A percentile compares a stretch with the other conserved stretches of the same genome.
Evolutionary conservation across 2,888 invertebrate genomes (phyloP).

Genomic region (Crioceris asparagi): DNA sequence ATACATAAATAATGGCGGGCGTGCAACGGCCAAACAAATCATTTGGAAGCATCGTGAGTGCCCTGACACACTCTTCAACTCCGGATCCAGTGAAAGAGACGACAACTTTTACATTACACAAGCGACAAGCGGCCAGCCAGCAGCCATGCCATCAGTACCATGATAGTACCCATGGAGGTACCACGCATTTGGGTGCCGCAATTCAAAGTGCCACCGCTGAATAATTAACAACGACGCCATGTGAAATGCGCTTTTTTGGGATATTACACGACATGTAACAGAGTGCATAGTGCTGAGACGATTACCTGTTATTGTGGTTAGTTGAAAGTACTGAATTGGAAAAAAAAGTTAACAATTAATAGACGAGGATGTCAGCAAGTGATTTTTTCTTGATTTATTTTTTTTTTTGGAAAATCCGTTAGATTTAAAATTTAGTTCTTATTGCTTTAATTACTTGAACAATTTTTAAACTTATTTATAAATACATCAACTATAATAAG

Average conservation of each 20-base stretch:
- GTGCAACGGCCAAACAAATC: slow-evolving; percentile 6
- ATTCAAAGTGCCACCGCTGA: slow-evolving; percentile 10
- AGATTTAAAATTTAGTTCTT: too few relatives aligned
- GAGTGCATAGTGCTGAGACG: slow-evolving; percentile 2
- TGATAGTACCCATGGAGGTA: slow-evolving; percentile 26
- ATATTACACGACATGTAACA: slow-evolving; percentile 4
- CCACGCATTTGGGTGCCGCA: too few relatives aligned
- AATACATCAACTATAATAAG: too few relatives aligned
- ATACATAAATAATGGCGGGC: too few relatives aligned
- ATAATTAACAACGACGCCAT: slow-evolving; percentile 1
- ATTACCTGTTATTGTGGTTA: too few relatives aligned
- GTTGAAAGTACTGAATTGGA: too few relatives aligned
- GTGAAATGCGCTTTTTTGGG: slow-evolving; percentile 16
- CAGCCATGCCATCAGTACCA: slow-evolving; percentile 23
- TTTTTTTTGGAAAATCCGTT: too few relatives aligned
- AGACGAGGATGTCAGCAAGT: too few relatives aligned
- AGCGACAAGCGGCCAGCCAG: slow-evolving; percentile 14
- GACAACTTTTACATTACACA: neutral
- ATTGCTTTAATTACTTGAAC: too few relatives aligned
- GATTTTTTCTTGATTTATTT: too few relatives aligned
- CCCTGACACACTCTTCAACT: slow-evolving; percentile 29
- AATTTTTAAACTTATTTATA: too few relatives aligned
- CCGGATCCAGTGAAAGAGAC: slow-evolving; percentile 16
- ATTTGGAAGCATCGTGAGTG: slow-evolving; percentile 19
- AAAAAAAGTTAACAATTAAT: too few relatives aligned